These are phyloP conservation scores for Epinephelus coioides DNA, from an alignment of 2,797 vertebrate species.

Conservation along the genomic window DNA sequence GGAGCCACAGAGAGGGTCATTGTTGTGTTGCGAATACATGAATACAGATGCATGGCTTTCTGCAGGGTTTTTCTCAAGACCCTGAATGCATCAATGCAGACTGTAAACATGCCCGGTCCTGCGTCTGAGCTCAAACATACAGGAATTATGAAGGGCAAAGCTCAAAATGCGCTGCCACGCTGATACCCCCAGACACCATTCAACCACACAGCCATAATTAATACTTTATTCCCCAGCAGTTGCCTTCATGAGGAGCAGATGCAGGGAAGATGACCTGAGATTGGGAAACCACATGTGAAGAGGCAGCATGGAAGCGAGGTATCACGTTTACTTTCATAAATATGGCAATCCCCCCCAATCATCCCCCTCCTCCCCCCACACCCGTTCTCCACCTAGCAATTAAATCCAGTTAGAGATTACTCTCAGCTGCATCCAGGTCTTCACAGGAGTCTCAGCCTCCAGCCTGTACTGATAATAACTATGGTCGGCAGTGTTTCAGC, in stretches of 20 bases:
- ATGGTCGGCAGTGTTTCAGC: constrained; percentile 78
- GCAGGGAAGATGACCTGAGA: constrained; percentile 85
- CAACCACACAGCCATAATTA: constrained; percentile 89
- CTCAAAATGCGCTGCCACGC: constrained; percentile 81
- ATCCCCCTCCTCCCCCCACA: constrained; percentile 57
- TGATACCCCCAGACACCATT: constrained; percentile 84
- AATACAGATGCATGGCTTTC: constrained; percentile 70
- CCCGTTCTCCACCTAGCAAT: constrained; percentile 78
- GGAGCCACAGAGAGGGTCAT: constrained; percentile 78
- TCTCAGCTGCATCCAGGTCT: constrained; percentile 79
- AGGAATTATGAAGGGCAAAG: constrained; percentile 85
- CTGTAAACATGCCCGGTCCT: constrained; percentile 85
- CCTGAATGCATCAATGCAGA: constrained; percentile 63
- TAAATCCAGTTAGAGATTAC: constrained; percentile 87
- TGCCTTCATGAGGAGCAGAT: constrained; percentile 86
- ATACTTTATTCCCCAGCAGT: constrained; percentile 86
- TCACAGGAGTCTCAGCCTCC: constrained; percentile 83
- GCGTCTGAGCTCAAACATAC: constrained; percentile 79
- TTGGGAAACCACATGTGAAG: constrained; percentile 86
- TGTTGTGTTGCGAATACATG: constrained; percentile 76
- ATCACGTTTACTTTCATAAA: constrained; percentile 88
- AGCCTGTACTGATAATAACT: constrained; percentile 83
- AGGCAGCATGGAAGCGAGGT: constrained; percentile 75
- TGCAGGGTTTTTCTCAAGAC: constrained; percentile 52
- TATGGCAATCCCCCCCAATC: constrained; percentile 83